These are phyloP conservation scores for Euleptes europaea DNA, from an alignment of 2,113 vertebrate species.

Conservation along the genomic window DNA sequence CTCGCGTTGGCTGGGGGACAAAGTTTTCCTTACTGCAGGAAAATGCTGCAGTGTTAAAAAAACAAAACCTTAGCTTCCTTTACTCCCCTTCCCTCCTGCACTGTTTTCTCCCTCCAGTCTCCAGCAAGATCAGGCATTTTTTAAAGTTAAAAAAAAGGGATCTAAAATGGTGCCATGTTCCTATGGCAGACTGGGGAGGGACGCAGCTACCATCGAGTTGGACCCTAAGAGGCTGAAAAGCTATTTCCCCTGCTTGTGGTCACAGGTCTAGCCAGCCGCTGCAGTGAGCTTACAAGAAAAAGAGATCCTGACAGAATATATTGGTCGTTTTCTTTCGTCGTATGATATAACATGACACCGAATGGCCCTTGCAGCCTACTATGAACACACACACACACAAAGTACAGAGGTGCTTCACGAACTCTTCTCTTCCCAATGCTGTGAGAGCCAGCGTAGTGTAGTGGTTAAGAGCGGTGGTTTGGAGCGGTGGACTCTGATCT, in stretches of 20 bases:
- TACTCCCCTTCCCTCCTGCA: background rate
- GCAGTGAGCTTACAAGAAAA: background rate
- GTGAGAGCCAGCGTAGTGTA: too few species aligned
- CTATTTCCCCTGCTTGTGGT: background rate
- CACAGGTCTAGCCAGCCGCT: background rate
- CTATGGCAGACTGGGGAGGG: too few species aligned
- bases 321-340: background rate
- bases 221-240: background rate
- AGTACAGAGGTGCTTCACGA: background rate
- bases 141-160: too few species aligned
- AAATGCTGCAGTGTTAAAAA: background rate
- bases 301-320: slow-evolving; percentile 3
- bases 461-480: too few species aligned
- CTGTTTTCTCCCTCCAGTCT: background rate
- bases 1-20: too few species aligned
- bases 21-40: too few species aligned
- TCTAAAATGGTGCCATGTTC: too few species aligned
- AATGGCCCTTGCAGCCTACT: background rate
- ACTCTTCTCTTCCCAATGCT: background rate
- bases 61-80: background rate
- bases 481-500: too few species aligned
- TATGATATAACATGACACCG: background rate
- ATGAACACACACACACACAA: background rate
- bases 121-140: background rate
- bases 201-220: too few species aligned